Evolutionary conservation across 2,113 vertebrate species (phyloP).

Genomic region (Dipodomys stephensi): DNA sequence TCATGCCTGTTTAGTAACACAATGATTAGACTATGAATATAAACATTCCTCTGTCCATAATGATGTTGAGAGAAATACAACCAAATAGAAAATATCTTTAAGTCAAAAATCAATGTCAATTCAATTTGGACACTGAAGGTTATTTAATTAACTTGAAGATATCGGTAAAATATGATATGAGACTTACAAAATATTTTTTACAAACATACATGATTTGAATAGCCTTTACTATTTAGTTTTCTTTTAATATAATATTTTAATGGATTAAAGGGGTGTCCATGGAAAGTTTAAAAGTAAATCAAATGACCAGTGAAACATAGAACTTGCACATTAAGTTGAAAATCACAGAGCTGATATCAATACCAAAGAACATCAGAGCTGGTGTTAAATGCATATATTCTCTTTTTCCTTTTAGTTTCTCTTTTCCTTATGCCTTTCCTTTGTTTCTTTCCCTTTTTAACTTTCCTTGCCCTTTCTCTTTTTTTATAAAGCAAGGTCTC

Average conservation of each 20-base stretch:
- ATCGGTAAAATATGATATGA: not conserved
- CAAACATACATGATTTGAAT: not conserved
- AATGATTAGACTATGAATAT: not conserved
- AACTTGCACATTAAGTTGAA: not conserved
- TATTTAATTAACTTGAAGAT: not conserved
- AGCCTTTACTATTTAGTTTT: not conserved
- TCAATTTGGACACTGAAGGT: not conserved
- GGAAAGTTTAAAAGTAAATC: not conserved
- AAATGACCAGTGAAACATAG: not conserved
- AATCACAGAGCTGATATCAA: not conserved
- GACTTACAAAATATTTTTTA: not conserved
- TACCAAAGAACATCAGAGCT: not conserved
- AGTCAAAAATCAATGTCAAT: not conserved
- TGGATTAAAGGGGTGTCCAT: not conserved
- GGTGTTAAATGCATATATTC: no score
- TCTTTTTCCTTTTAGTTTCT: no score
- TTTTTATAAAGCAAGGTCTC: no score
- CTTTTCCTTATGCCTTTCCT: no score
- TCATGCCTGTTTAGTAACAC: not conserved
- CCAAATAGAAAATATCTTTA: not conserved
- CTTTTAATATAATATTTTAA: constrained; percentile 20
- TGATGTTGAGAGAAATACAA: not conserved
- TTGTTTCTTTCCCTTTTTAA: no score
- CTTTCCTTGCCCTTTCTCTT: no score
- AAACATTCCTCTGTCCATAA: not conserved